Evolutionary conservation across 2,888 invertebrate genomes (phyloP).

Genomic region (Erebia epiphron): DNA sequence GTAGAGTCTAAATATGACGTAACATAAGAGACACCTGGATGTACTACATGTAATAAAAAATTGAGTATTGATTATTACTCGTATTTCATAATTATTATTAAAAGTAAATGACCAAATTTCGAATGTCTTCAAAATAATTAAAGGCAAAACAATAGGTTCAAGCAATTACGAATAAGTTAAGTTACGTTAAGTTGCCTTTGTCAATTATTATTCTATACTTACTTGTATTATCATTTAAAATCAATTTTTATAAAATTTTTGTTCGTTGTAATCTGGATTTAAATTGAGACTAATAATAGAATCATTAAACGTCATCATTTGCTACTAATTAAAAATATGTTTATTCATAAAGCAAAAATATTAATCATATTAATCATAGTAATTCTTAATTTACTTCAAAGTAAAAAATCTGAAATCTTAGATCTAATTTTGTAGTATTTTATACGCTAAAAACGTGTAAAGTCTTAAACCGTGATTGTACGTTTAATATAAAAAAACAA

Average conservation of each 20-base stretch:
- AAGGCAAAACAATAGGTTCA: constrained; percentile 1
- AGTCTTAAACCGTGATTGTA: constrained; percentile 13
- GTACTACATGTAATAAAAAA: too few species aligned
- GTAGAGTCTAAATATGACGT: too few species aligned
- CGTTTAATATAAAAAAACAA: not conserved
- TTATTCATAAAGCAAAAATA: too few species aligned
- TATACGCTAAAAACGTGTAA: not conserved
- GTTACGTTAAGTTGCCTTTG: too few species aligned
- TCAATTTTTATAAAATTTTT: not conserved
- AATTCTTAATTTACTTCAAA: not conserved
- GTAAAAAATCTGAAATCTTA: not conserved
- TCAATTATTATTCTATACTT: not conserved
- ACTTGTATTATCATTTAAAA: not conserved
- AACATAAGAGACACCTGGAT: too few species aligned
- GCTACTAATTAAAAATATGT: too few species aligned
- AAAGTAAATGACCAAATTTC: not conserved
- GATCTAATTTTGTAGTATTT: not conserved
- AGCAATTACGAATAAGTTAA: not conserved
- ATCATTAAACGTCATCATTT: too few species aligned
- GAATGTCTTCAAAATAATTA: not conserved
- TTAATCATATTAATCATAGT: too few species aligned
- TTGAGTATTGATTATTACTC: not conserved
- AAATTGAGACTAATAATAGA: not conserved
- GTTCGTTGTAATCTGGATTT: not conserved
- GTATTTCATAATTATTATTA: not conserved